Percentiles rank a stretch among this genome's conserved stretches.
phyloP scores from a whole-genome alignment of 1,140 invertebrate species.

The Cydia pomonella region DNA sequence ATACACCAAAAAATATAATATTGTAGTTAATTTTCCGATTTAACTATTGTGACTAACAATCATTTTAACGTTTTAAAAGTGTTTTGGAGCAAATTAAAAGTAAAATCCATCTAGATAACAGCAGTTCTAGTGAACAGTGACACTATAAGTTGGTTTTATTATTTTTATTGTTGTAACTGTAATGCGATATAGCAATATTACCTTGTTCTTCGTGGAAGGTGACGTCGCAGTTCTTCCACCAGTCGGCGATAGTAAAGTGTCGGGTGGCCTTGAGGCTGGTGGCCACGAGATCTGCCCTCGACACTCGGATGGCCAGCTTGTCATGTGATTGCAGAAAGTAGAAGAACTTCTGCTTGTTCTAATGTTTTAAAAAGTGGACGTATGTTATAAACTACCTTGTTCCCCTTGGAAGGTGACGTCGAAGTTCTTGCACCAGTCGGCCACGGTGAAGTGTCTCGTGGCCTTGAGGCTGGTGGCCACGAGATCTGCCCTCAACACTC shows the following conservation, averaged over 20 bases:
- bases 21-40: not conserved
- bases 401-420: conserved; percentile 95
- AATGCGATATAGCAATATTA: not conserved
- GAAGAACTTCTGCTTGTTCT: conserved; percentile 96
- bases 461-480: conserved; percentile 92
- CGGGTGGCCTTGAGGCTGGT: conserved; percentile 93
- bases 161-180: too few relatives aligned
- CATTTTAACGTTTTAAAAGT: too few relatives aligned
- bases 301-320: conserved; percentile 90
- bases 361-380: not conserved
- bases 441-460: conserved; percentile 88
- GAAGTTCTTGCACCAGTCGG: conserved; percentile 96
- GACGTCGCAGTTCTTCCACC: conserved; percentile 96
- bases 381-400: conserved; percentile 84
- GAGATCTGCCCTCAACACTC: conserved; percentile 90
- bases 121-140: too few relatives aligned
- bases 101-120: too few relatives aligned
- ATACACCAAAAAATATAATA: not conserved
- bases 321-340: conserved; percentile 93
- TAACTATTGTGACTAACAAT: too few relatives aligned
- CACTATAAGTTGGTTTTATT: too few relatives aligned
- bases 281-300: conserved; percentile 89
- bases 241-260: conserved; percentile 88
- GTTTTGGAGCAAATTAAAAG: too few relatives aligned
- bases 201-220: conserved; percentile 87